Percentiles rank a stretch among this genome's conserved stretches.
These are phyloP conservation scores for Papilio aristodemus DNA, from an alignment of 1,140 invertebrate species.

Conservation along the genomic window DNA sequence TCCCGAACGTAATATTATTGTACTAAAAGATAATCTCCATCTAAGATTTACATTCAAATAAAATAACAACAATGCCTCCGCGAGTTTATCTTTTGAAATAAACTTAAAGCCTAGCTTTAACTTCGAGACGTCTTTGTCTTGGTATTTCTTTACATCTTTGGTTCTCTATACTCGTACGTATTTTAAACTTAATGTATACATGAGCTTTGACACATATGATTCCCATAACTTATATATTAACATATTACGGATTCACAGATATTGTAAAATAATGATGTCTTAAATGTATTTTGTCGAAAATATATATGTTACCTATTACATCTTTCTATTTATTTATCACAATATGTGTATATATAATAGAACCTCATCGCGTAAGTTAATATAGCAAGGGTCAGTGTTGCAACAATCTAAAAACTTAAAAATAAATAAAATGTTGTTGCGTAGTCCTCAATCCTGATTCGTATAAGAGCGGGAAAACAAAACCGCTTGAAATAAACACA, in stretches of 20 bases:
- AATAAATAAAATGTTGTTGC: background rate
- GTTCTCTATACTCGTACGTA: background rate
- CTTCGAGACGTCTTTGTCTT: background rate
- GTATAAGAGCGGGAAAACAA: background rate
- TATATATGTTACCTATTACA: too few species aligned
- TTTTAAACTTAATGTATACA: background rate
- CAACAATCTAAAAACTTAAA: background rate
- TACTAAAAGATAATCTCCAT: background rate
- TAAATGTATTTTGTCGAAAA: too few species aligned
- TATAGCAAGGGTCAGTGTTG: background rate
- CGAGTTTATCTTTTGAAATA: slow-evolving; percentile 9
- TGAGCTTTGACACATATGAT: background rate
- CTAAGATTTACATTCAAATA: slow-evolving; percentile 8
- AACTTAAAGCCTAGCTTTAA: slow-evolving; percentile 1
- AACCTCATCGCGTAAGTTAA: too few species aligned
- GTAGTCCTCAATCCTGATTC: background rate
- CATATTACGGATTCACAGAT: too few species aligned
- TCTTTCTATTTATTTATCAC: too few species aligned
- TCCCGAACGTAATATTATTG: background rate
- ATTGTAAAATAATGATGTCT: too few species aligned
- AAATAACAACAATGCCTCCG: slow-evolving; percentile 4
- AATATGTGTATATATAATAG: too few species aligned
- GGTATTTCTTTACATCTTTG: background rate
- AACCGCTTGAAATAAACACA: slow-evolving; percentile 18
- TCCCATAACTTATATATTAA: too few species aligned